Percentiles rank a stretch among this genome's conserved stretches.
Conservation (phyloP, 2,888 invertebrate species). For the Agrotis ipsilon region DNA sequence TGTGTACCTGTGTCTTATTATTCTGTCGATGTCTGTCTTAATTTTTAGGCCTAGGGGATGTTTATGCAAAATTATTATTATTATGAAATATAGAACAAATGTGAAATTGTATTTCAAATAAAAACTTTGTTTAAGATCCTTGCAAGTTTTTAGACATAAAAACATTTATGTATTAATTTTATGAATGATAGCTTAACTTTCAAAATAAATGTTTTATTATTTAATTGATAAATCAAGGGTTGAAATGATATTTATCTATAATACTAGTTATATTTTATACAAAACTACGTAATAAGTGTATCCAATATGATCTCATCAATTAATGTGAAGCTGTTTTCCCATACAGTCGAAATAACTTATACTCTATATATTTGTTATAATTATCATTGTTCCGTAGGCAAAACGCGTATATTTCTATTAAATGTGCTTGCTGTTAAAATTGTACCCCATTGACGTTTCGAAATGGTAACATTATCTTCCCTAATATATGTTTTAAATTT, state of each 20-base stretch:
- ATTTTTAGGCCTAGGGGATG: neutral
- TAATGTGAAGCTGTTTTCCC: constrained; percentile 16
- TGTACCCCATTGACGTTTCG: constrained; percentile 56
- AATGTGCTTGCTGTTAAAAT: constrained; percentile 61
- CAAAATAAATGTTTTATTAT: neutral
- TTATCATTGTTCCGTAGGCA: constrained; percentile 34
- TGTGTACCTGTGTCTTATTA: constrained; percentile 28
- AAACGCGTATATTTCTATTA: constrained; percentile 45
- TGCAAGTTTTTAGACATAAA: neutral
- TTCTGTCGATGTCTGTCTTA: constrained; percentile 1
- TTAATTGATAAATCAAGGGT: constrained; percentile 9
- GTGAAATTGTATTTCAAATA: too few relatives aligned
- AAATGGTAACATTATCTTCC: constrained; percentile 87
- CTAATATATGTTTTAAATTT: constrained; percentile 87
- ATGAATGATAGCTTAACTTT: neutral
- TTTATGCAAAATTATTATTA: too few relatives aligned
- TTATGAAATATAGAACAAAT: too few relatives aligned
- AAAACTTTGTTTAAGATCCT: neutral
- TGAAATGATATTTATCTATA: neutral
- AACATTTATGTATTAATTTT: neutral
- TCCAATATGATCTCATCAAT: constrained; percentile 35
- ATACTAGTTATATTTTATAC: neutral
- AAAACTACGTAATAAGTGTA: constrained; percentile 9
- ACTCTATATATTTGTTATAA: constrained; percentile 26
- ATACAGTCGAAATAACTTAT: constrained; percentile 5